Conservation (phyloP, 2,888 invertebrate species). For the Norana najaformis region DNA sequence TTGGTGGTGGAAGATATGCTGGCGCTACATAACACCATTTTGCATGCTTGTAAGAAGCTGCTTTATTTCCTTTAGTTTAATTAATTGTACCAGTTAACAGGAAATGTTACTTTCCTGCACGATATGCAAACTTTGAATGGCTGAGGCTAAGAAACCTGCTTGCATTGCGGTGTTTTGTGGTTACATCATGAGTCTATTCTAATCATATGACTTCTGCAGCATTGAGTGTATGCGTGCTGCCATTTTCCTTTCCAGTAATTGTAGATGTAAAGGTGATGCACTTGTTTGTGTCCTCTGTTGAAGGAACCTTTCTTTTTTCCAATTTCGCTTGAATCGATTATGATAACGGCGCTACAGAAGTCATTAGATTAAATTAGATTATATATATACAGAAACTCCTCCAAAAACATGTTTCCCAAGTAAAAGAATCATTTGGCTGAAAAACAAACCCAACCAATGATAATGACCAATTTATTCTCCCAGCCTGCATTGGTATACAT, state of each 20-base stretch:
- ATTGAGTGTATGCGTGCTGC: neutral
- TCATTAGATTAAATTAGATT: neutral
- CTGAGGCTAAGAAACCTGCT: neutral
- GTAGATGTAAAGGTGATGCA: neutral
- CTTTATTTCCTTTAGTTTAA: neutral
- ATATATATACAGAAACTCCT: no score
- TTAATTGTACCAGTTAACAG: neutral
- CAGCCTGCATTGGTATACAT: no score
- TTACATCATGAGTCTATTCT: neutral
- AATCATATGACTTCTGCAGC: neutral
- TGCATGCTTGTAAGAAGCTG: conserved; percentile 45
- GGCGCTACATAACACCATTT: conserved; percentile 48
- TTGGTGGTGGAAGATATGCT: conserved; percentile 46
- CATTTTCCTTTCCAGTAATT: neutral
- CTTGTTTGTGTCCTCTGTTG: neutral
- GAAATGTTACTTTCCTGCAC: neutral
- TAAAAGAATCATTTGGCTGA: no score
- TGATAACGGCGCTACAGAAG: neutral
- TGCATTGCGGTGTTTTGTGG: neutral
- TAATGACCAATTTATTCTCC: no score
- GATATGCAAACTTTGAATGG: neutral
- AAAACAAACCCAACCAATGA: neutral
- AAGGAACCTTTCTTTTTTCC: neutral
- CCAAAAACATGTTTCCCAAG: neutral
- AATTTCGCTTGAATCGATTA: neutral